Conservation (phyloP, 2,113 vertebrate species). For the Ancistrus triradiatus region DNA sequence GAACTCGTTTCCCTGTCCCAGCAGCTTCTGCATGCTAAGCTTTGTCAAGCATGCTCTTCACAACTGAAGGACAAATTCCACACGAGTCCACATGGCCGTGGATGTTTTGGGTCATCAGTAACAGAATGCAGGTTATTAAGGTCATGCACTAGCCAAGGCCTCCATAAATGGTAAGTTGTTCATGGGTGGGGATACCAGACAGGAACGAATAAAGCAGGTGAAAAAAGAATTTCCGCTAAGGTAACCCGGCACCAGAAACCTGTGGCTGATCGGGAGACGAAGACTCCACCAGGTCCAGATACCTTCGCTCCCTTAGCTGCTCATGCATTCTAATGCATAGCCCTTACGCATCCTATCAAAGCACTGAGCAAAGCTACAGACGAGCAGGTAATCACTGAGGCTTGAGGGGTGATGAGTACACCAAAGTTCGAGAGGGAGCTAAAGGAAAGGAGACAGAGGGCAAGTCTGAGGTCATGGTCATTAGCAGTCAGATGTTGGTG, state of each 20-base stretch:
- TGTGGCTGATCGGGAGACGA: constrained; percentile 15
- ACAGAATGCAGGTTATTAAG: not conserved
- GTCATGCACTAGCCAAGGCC: constrained; percentile 12
- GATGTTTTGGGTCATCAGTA: not conserved
- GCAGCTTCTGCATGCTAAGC: constrained; percentile 51
- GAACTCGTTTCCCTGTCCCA: constrained; percentile 16
- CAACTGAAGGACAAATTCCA: constrained; percentile 60
- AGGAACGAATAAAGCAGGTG: not conserved
- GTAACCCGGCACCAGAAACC: constrained; percentile 11
- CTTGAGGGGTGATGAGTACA: constrained; percentile 2
- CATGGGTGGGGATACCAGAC: too few relatives aligned
- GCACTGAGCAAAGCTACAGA: not conserved
- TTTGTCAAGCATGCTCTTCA: constrained; percentile 61
- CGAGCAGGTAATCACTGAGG: not conserved
- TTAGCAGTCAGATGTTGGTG: constrained; percentile 72
- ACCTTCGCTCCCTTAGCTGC: constrained; percentile 48
- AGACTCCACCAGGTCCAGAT: constrained; percentile 25
- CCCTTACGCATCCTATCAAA: constrained; percentile 68
- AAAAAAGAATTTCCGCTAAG: constrained; percentile 19
- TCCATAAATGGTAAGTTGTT: constrained; percentile 2
- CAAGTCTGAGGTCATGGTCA: too few relatives aligned
- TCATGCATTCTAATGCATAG: constrained; percentile 62
- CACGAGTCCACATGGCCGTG: not conserved
- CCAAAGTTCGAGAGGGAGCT: not conserved
- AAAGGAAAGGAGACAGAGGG: not conserved